A percentile compares a stretch with the other conserved stretches of the same genome.
Conservation (phyloP, 30 jellyfish, hydroid and myxozoan genomes). For the Hydra vulgaris region DNA sequence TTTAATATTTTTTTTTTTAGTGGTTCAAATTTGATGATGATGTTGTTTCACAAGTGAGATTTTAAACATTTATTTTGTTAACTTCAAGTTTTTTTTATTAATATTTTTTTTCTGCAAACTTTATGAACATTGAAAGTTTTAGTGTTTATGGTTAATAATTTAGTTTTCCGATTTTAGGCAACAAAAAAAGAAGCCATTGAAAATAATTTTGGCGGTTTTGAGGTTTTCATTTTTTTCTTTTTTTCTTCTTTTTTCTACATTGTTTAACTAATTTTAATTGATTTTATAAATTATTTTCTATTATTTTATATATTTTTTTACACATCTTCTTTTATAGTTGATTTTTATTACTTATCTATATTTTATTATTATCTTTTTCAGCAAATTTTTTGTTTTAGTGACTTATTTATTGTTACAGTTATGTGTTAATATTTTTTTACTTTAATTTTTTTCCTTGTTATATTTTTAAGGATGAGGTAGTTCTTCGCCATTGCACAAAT, state of each 20-base stretch:
- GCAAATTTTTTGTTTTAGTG: too few species aligned
- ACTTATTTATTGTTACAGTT: too few species aligned
- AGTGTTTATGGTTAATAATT: not conserved
- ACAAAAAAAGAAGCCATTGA: slow-evolving; percentile 88
- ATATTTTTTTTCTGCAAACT: too few species aligned
- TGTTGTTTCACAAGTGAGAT: slow-evolving; percentile 75
- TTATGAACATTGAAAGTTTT: not conserved
- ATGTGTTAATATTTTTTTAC: not conserved
- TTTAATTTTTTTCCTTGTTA: not conserved
- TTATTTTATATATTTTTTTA: too few species aligned
- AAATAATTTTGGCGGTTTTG: slow-evolving; percentile 87
- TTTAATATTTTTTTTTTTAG: slow-evolving; percentile 11
- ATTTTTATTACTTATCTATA: too few species aligned
- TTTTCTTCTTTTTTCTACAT: not conserved
- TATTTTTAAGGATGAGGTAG: slow-evolving; percentile 53
- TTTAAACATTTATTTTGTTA: not conserved
- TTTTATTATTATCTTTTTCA: too few species aligned
- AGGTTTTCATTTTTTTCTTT: slow-evolving; percentile 23
- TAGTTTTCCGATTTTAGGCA: slow-evolving; percentile 39
- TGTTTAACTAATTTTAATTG: not conserved
- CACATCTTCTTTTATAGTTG: too few species aligned
- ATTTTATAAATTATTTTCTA: not conserved
- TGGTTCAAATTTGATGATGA: slow-evolving; percentile 99
- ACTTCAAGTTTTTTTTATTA: not conserved
- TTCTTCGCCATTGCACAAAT: slow-evolving; percentile 85